Evolutionary conservation across 1,140 invertebrate species (phyloP).

Genomic region (Calephelis nemesis): DNA sequence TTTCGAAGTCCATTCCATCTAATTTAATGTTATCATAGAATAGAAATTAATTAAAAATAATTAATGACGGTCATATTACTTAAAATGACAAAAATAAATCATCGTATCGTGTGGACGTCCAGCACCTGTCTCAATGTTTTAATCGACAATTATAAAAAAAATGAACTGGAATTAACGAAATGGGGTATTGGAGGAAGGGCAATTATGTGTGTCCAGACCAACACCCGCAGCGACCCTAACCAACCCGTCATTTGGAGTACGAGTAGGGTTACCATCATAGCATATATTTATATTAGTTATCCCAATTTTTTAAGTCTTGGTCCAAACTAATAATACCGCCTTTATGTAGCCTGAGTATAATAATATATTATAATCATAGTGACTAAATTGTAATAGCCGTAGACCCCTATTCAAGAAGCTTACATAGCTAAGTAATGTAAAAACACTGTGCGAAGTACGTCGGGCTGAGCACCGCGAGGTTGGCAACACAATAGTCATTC

Average conservation of each 20-base stretch:
- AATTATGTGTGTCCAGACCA: conserved; percentile 40
- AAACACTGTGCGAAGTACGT: no score
- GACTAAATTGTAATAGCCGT: no score
- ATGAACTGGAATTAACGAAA: conserved; percentile 39
- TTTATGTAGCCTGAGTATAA: no score
- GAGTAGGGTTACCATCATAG: conserved; percentile 22
- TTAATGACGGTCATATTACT: neutral
- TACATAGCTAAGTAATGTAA: no score
- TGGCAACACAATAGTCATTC: no score
- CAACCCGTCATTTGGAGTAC: conserved; percentile 54
- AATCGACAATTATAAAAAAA: conserved; percentile 39
- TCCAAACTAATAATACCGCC: no score
- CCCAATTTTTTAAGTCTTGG: neutral
- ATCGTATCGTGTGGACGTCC: conserved; percentile 22
- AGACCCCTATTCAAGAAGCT: no score
- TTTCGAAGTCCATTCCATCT: no score
- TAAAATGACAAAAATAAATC: conserved; percentile 1
- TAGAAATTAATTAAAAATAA: neutral
- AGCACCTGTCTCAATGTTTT: conserved; percentile 37
- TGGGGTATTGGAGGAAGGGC: conserved; percentile 33
- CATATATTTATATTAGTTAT: neutral
- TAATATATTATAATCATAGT: no score
- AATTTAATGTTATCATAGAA: no score
- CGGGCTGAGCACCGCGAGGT: no score
- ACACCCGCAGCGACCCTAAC: conserved; percentile 43